Evolutionary conservation across 2,797 vertebrate genomes (phyloP).

Genomic region (Gallinago nigripennis): DNA sequence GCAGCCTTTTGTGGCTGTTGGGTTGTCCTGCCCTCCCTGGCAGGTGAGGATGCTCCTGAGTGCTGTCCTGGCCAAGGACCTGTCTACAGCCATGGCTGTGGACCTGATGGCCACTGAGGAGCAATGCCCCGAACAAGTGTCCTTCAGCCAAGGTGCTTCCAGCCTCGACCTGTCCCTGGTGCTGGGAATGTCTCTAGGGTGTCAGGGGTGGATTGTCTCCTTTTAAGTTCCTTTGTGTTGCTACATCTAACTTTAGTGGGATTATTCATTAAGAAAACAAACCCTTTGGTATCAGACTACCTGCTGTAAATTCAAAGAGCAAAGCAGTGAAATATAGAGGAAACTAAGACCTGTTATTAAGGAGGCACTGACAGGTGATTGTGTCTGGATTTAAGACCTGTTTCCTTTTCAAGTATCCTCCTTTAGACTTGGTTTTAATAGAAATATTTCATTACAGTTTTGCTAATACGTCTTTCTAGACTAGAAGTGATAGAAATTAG

Average conservation of each 20-base stretch:
- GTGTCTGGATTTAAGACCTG: not conserved
- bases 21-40: not conserved
- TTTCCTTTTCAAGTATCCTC: not conserved
- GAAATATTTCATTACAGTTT: not conserved
- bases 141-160: not conserved
- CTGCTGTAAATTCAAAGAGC: not conserved
- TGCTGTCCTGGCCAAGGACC: not conserved
- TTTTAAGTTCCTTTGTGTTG: not conserved
- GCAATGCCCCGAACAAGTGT: fast-evolving
- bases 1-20: fast-evolving
- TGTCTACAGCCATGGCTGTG: fast-evolving
- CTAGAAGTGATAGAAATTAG: not conserved
- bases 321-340: not conserved
- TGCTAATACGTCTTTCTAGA: not conserved
- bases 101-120: not conserved
- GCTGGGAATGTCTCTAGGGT: not conserved
- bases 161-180: not conserved
- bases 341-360: not conserved
- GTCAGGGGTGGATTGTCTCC: not conserved
- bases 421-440: not conserved
- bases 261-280: not conserved
- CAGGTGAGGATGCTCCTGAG: not conserved
- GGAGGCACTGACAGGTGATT: not conserved
- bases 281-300: not conserved
- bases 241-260: not conserved